phyloP scores from a whole-genome alignment of 2,888 invertebrate genomes.

The Argyra leucocephala region DNA sequence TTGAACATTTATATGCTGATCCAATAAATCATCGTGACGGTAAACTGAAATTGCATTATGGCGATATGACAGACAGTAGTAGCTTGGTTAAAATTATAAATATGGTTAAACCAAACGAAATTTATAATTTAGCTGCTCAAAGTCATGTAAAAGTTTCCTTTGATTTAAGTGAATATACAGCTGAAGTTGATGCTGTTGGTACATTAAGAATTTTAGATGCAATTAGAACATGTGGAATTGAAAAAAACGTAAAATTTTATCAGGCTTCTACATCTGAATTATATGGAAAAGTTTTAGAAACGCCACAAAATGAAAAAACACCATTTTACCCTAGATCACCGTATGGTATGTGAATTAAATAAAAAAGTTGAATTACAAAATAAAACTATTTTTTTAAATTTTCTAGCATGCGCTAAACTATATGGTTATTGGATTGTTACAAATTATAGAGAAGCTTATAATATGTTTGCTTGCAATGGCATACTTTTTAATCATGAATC shows the following conservation, averaged over 20 bases:
- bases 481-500: slow-evolving; percentile 95
- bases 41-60: slow-evolving; percentile 90
- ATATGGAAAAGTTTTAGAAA: slow-evolving; percentile 85
- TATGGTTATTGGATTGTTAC: slow-evolving; percentile 94
- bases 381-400: slow-evolving; percentile 10
- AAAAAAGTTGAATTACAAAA: neutral
- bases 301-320: slow-evolving; percentile 87
- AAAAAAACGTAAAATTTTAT: slow-evolving; percentile 74
- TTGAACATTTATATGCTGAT: slow-evolving; percentile 90
- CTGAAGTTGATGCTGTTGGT: slow-evolving; percentile 94
- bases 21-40: slow-evolving; percentile 81
- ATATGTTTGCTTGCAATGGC: slow-evolving; percentile 92
- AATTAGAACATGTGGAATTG: slow-evolving; percentile 77
- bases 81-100: slow-evolving; percentile 79
- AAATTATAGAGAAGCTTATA: slow-evolving; percentile 91
- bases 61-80: slow-evolving; percentile 96
- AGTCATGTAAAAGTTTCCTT: slow-evolving; percentile 99
- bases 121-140: slow-evolving; percentile 97
- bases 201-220: slow-evolving; percentile 85
- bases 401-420: slow-evolving; percentile 82
- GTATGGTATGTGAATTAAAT: slow-evolving; percentile 59
- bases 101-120: slow-evolving; percentile 66
- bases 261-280: slow-evolving; percentile 94
- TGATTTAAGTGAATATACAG: slow-evolving; percentile 96
- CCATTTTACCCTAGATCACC: slow-evolving; percentile 95